phyloP scores from a whole-genome alignment of 64 coral and sea anemone genomes.

The Acropora tenuis region DNA sequence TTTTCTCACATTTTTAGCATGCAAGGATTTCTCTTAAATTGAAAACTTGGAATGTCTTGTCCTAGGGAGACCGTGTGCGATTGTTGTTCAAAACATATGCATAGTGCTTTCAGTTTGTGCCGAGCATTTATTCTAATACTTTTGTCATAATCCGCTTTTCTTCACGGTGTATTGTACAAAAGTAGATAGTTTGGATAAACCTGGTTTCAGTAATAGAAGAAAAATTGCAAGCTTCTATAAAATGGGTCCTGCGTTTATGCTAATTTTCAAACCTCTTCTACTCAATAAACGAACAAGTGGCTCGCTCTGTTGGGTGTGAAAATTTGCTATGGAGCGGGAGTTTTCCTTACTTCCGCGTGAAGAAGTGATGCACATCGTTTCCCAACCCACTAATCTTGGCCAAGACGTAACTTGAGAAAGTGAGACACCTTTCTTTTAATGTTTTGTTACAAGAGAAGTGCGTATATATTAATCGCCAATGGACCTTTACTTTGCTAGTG shows the following conservation, averaged over 20 bases:
- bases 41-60: neutral
- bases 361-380: too few species aligned
- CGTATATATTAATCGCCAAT: too few species aligned
- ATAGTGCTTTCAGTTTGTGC: constrained; percentile 5
- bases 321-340: too few species aligned
- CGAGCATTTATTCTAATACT: neutral
- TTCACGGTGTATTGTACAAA: neutral
- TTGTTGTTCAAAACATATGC: neutral
- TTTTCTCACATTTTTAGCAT: neutral
- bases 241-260: neutral
- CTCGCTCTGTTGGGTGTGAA: too few species aligned
- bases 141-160: neutral
- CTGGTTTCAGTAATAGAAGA: neutral
- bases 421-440: too few species aligned
- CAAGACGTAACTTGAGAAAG: too few species aligned
- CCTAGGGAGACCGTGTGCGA: neutral
- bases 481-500: too few species aligned
- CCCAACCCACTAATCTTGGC: too few species aligned
- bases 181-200: neutral
- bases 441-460: too few species aligned
- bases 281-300: neutral
- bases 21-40: neutral
- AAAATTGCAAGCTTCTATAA: neutral
- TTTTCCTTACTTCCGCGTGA: too few species aligned
- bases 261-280: neutral